Conservation (phyloP, 2,797 vertebrate genomes). For the Liparis tanakae region DNA sequence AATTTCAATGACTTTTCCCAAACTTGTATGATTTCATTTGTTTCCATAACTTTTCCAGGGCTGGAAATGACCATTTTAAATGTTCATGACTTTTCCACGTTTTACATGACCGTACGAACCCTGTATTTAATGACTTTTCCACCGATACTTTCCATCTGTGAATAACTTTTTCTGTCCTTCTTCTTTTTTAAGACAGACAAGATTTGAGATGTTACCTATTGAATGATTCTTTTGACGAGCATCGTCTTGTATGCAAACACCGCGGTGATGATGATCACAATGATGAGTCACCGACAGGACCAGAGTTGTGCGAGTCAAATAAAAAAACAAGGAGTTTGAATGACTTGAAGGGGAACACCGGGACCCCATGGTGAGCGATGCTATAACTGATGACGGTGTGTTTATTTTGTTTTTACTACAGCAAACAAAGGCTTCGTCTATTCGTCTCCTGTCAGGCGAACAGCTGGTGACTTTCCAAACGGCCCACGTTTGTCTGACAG, state of each 20-base stretch:
- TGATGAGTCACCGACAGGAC: neutral
- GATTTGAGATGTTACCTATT: neutral
- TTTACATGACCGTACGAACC: too few relatives aligned
- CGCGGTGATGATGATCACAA: neutral
- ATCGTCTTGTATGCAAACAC: neutral
- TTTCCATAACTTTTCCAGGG: too few relatives aligned
- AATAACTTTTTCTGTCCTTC: neutral
- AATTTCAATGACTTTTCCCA: too few relatives aligned
- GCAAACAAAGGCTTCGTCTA: neutral
- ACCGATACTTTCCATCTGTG: neutral
- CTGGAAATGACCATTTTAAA: too few relatives aligned
- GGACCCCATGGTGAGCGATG: neutral
- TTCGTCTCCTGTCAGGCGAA: neutral
- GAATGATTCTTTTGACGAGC: neutral
- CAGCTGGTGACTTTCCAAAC: constrained; percentile 7
- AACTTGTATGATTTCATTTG: too few relatives aligned
- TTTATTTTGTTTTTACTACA: neutral
- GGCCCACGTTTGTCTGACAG: constrained; percentile 14
- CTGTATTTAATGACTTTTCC: neutral
- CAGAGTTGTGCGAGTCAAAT: neutral
- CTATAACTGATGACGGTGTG: neutral
- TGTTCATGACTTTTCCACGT: too few relatives aligned
- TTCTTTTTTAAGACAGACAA: neutral
- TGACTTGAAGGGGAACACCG: neutral
- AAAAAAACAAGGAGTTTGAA: neutral